Evolutionary conservation across 2,113 vertebrate genomes (phyloP).

Genomic region (Ivindomyrus marchei): DNA sequence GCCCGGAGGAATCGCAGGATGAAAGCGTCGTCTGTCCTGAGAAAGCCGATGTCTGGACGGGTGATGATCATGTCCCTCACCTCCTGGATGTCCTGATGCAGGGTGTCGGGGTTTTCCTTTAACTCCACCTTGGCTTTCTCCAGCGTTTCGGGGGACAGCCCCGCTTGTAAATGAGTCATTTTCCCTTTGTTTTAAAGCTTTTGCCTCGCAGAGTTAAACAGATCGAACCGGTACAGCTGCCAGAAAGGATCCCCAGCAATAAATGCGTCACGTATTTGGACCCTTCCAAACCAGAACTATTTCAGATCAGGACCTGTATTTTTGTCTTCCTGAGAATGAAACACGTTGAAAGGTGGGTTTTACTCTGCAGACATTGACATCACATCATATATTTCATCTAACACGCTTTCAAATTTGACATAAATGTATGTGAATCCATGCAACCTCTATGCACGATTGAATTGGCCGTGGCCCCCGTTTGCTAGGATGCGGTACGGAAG

Average conservation of each 20-base stretch:
- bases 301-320: conserved; percentile 40
- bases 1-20: conserved; percentile 92
- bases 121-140: conserved; percentile 97
- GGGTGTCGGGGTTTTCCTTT: conserved; percentile 92
- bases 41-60: conserved; percentile 94
- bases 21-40: conserved; percentile 94
- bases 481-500: conserved; percentile 12
- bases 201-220: conserved; percentile 21
- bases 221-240: background rate
- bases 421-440: conserved; percentile 1
- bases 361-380: conserved; percentile 32
- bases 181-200: conserved; percentile 39
- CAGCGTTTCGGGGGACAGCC: conserved; percentile 92
- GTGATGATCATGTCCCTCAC: conserved; percentile 99
- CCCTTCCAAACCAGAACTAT: background rate
- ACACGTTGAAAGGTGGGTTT: conserved; percentile 12
- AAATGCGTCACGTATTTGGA: conserved; percentile 28
- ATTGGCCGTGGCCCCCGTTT: background rate
- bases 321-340: conserved; percentile 45
- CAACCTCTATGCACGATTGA: background rate
- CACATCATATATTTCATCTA: conserved; percentile 2
- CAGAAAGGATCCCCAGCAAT: background rate
- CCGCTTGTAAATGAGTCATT: conserved; percentile 98
- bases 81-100: conserved; percentile 98
- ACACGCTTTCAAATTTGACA: background rate